Evolutionary conservation across 1,140 invertebrate species (phyloP).

Genomic region (Drosophila busckii): DNA sequence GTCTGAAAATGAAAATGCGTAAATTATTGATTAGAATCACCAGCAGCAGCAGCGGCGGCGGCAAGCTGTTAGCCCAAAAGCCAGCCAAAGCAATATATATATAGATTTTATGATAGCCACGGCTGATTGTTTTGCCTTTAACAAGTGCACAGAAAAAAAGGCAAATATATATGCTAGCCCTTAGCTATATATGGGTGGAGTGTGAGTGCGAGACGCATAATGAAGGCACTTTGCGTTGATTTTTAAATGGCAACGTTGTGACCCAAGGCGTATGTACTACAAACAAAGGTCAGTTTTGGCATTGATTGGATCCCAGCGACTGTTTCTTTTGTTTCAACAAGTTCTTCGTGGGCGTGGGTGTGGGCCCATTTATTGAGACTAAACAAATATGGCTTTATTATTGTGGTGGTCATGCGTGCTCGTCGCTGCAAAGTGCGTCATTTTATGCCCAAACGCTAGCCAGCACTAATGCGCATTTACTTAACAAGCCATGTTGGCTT

Average conservation of each 20-base stretch:
- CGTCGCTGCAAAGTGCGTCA: slow-evolving; percentile 34
- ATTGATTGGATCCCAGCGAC: slow-evolving; percentile 47
- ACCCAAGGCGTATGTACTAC: slow-evolving; percentile 36
- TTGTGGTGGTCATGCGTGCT: slow-evolving; percentile 28
- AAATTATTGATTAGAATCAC: slow-evolving; percentile 77
- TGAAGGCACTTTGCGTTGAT: slow-evolving; percentile 72
- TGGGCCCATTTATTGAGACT: slow-evolving; percentile 25
- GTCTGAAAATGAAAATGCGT: slow-evolving; percentile 73
- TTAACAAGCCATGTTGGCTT: not conserved
- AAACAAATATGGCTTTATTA: slow-evolving; percentile 35
- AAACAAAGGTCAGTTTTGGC: slow-evolving; percentile 58
- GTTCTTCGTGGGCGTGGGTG: slow-evolving; percentile 26
- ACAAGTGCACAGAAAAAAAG: slow-evolving; percentile 33
- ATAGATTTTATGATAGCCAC: slow-evolving; percentile 53
- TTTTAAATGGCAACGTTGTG: slow-evolving; percentile 62
- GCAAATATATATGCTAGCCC: slow-evolving; percentile 52
- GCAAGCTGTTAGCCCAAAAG: slow-evolving; percentile 16
- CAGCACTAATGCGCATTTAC: slow-evolving; percentile 48
- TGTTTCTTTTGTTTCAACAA: slow-evolving; percentile 59
- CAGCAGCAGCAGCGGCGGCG: no score
- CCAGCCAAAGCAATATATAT: slow-evolving; percentile 47
- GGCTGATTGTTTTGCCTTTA: slow-evolving; percentile 64
- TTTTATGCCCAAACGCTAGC: slow-evolving; percentile 9
- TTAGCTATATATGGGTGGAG: slow-evolving; percentile 10
- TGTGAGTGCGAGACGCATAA: slow-evolving; percentile 46